Evolutionary conservation across 2,888 invertebrate species (phyloP), one percentile per base, ranked within the genome.

Genomic region (Biston stratarius): DNA sequence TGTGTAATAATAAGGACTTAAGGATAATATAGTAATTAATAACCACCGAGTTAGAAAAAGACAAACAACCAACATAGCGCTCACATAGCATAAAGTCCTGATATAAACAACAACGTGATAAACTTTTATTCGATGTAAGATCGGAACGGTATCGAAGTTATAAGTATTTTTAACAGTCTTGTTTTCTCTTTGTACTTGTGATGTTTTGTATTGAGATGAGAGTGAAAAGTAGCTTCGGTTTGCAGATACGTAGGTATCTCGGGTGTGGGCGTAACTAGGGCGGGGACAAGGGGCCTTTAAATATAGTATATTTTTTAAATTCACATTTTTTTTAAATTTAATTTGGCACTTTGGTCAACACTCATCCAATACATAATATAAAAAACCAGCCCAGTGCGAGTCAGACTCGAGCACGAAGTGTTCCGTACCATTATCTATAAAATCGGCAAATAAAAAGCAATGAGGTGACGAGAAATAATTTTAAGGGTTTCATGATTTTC

Each of bases 121-220:
- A 49, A 36, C 40, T 49, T 48, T 34, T 36, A 12, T 59, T 51
- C 40, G 45, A 1, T 12, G 36, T 59, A 52, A 47, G 52, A 59
- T 53, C 33, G 10, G 47, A 64, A 52, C 12, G 14, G 38, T 38
- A 38, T 9, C 9, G 24, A 24, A 24, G 24, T 24, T 12, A 44
- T 34, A 40, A 15, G 7, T 1, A 33, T 14, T 49, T 58, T 59
- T 59, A 59, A 53, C n/a, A 48, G 48, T 48, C 40, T 60, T 56
- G 45, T 55, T 57, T 52, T 52, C 8, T 40, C 61, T 57, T 62
- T 62, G 49, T 49, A n/a, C 42, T 8, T 38, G 38, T 38, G 14
- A 14, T 14, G 67, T 62, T 67, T 67, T 67, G 67, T 67, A 62
- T 62, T 15, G 59, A 67, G 48, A 42, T 40, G 58, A 36, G 55